These are phyloP conservation scores for Patella pellucida DNA, from an alignment of 2,888 invertebrate species.

Conservation along the genomic window DNA sequence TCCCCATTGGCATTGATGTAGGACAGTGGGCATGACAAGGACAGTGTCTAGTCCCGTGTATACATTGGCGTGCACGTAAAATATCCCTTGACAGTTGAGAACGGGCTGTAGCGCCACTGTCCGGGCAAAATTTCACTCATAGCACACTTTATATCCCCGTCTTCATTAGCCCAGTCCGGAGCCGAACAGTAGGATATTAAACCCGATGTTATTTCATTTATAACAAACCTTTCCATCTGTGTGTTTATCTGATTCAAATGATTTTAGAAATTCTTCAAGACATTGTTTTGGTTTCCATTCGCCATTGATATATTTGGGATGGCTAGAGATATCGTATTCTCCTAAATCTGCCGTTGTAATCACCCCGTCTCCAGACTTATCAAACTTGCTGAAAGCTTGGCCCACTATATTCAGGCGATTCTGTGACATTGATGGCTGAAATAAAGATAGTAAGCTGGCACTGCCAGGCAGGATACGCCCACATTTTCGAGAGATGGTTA, in stretches of 20 bases:
- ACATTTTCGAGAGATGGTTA: too few relatives aligned
- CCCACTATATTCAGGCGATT: conserved; percentile 53
- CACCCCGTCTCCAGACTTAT: conserved; percentile 86
- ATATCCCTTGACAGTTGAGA: too few relatives aligned
- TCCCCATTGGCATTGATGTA: too few relatives aligned
- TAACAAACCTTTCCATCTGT: conserved; percentile 81
- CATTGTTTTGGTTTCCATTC: conserved; percentile 87
- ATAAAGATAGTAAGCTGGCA: too few relatives aligned
- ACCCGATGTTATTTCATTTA: background rate
- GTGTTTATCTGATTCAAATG: conserved; percentile 81
- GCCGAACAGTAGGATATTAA: too few relatives aligned
- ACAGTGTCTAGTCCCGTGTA: background rate
- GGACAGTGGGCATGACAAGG: background rate
- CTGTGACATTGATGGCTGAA: conserved; percentile 66
- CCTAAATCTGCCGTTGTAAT: conserved; percentile 63
- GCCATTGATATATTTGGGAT: conserved; percentile 88
- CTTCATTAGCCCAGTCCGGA: too few relatives aligned
- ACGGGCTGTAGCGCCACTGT: too few relatives aligned
- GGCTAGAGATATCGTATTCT: conserved; percentile 81
- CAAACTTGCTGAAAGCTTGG: conserved; percentile 78
- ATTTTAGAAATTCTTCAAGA: conserved; percentile 82
- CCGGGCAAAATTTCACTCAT: too few relatives aligned
- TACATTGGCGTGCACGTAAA: too few relatives aligned
- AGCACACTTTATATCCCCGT: too few relatives aligned
- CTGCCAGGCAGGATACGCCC: too few relatives aligned